Percentiles rank a stretch among this genome's conserved stretches.
Conservation (phyloP, 2,888 invertebrate species). For the Drosophila kokeensis region DNA sequence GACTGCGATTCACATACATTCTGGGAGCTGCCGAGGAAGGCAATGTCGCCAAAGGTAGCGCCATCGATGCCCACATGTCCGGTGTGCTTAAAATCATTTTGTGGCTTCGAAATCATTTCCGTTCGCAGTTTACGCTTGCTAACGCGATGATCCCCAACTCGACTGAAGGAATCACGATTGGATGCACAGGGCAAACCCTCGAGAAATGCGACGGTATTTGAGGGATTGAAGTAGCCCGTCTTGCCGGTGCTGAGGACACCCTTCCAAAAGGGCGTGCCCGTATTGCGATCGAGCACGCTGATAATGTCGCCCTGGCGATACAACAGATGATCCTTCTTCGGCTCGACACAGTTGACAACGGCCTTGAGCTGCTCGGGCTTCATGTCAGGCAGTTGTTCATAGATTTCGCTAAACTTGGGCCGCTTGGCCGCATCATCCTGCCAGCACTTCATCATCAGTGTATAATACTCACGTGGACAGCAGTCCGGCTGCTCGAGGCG, state of each 20-base stretch:
- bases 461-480: conserved; percentile 96
- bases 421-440: conserved; percentile 94
- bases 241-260: conserved; percentile 95
- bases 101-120: conserved; percentile 98
- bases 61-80: conserved; percentile 98
- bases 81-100: conserved; percentile 98
- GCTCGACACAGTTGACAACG: conserved; percentile 86
- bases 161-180: conserved; percentile 88
- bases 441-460: conserved; percentile 98
- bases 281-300: conserved; percentile 94
- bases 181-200: conserved; percentile 86
- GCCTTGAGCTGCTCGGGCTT: conserved; percentile 97
- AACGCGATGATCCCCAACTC: conserved; percentile 86
- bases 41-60: conserved; percentile 97
- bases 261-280: conserved; percentile 92
- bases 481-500: conserved; percentile 96
- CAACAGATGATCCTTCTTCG: conserved; percentile 90
- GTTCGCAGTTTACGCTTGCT: conserved; percentile 90
- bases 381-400: conserved; percentile 91
- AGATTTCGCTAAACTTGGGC: conserved; percentile 95
- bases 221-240: conserved; percentile 96
- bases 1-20: conserved; percentile 75
- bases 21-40: conserved; percentile 86
- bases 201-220: conserved; percentile 94
- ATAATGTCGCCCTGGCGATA: conserved; percentile 96